phyloP scores from a whole-genome alignment of 1,140 invertebrate genomes.

The Drosophila punjabiensis region DNA sequence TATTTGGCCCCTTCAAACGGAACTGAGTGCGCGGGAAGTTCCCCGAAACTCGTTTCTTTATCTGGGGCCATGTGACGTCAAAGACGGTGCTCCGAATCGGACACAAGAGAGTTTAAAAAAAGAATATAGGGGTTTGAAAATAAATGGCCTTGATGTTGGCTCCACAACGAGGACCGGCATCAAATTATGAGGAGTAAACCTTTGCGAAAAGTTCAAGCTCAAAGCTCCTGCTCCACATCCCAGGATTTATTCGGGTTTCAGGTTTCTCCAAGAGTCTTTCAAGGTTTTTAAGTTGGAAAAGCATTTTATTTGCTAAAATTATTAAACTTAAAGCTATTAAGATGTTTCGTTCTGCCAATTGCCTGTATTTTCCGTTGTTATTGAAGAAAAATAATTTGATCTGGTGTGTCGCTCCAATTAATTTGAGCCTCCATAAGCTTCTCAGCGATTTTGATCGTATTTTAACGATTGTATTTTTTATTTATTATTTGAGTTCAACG shows the following conservation, averaged over 20 bases:
- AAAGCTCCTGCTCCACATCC: constrained; percentile 7
- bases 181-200: constrained; percentile 35
- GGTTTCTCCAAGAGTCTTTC: neutral
- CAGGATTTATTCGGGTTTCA: neutral
- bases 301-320: neutral
- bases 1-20: constrained; percentile 60
- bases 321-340: no score
- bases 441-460: constrained; percentile 24
- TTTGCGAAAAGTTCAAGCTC: constrained; percentile 19
- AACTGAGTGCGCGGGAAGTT: constrained; percentile 67
- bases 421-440: constrained; percentile 47
- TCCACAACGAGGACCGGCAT: constrained; percentile 18
- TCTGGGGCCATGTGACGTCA: constrained; percentile 71
- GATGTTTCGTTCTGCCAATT: constrained; percentile 7
- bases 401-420: neutral
- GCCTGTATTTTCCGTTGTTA: neutral
- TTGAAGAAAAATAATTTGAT: neutral
- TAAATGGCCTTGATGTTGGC: constrained; percentile 67
- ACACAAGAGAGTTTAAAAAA: constrained; percentile 67
- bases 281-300: neutral
- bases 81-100: constrained; percentile 46
- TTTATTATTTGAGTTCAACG: neutral
- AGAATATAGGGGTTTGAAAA: constrained; percentile 72
- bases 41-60: constrained; percentile 68
- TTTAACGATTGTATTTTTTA: constrained; percentile 3